Percentiles rank a stretch among this genome's conserved stretches.
phyloP scores from a whole-genome alignment of 2,888 invertebrate genomes.

The Amphimallon solstitiale region DNA sequence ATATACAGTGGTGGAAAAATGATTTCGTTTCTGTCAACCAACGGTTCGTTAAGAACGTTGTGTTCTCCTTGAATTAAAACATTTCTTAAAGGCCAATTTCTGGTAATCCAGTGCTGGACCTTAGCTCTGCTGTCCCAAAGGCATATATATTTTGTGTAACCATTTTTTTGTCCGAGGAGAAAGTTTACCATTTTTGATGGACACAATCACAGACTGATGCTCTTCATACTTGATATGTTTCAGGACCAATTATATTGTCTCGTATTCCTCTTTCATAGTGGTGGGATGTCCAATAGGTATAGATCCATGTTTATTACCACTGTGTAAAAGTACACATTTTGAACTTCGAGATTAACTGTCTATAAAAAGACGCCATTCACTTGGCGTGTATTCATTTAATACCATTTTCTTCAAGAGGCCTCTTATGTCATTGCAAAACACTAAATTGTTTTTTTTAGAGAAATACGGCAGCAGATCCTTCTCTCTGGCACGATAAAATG shows the following conservation, averaged over 20 bases:
- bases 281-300: slow-evolving; percentile 29
- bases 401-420: slow-evolving; percentile 39
- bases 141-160: too few relatives aligned
- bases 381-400: slow-evolving; percentile 39
- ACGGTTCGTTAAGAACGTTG: not conserved
- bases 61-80: not conserved
- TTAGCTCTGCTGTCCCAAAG: not conserved
- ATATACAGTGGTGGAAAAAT: not conserved
- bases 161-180: too few relatives aligned
- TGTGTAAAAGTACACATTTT: too few relatives aligned
- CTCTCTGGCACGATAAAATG: slow-evolving; percentile 40
- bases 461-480: slow-evolving; percentile 38
- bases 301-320: slow-evolving; percentile 30
- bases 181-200: too few relatives aligned
- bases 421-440: slow-evolving; percentile 41
- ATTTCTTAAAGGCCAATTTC: not conserved
- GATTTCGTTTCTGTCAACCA: too few relatives aligned
- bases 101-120: slow-evolving; percentile 8
- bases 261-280: too few relatives aligned
- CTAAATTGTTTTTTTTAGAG: slow-evolving; percentile 38
- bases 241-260: too few relatives aligned
- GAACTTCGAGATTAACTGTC: slow-evolving; percentile 44
- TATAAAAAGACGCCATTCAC: slow-evolving; percentile 46
- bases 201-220: too few relatives aligned
- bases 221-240: too few relatives aligned